Evolutionary conservation across 2,888 invertebrate genomes (phyloP).

Genomic region (Stegophylla sp.): DNA sequence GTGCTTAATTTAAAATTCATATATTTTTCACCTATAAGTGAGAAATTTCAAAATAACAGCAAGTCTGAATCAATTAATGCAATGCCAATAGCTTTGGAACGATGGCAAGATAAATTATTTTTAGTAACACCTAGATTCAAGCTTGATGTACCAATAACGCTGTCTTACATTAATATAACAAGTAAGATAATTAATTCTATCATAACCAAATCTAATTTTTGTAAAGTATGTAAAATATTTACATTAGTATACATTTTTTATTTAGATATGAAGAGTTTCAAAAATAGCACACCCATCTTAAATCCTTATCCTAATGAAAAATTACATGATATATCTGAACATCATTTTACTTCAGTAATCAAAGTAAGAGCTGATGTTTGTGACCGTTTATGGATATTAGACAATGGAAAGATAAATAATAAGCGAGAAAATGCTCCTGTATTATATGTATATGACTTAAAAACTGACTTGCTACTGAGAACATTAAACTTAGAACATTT

Average conservation of each 20-base stretch:
- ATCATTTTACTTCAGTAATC: slow-evolving; percentile 68
- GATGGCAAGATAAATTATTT: slow-evolving; percentile 62
- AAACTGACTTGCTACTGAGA: slow-evolving; percentile 75
- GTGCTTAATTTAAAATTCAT: slow-evolving; percentile 62
- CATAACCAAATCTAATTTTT: not conserved
- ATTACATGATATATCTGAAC: slow-evolving; percentile 74
- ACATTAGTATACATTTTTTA: not conserved
- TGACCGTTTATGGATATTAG: slow-evolving; percentile 79
- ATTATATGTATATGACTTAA: slow-evolving; percentile 76
- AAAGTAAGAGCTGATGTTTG: slow-evolving; percentile 77
- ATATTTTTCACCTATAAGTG: slow-evolving; percentile 60
- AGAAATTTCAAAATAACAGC: slow-evolving; percentile 57
- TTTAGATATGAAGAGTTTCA: slow-evolving; percentile 45
- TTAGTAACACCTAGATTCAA: slow-evolving; percentile 63
- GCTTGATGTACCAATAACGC: slow-evolving; percentile 62
- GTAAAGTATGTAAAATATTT: too few relatives aligned
- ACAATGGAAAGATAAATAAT: slow-evolving; percentile 76
- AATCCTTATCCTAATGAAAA: slow-evolving; percentile 79
- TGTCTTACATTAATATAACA: slow-evolving; percentile 62
- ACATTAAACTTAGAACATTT: slow-evolving; percentile 74
- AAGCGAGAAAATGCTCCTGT: slow-evolving; percentile 73
- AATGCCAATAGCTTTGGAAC: slow-evolving; percentile 62
- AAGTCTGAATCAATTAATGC: slow-evolving; percentile 61
- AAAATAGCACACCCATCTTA: slow-evolving; percentile 72
- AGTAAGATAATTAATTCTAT: slow-evolving; percentile 47